Evolutionary conservation across 2,888 invertebrate species (phyloP).

Genomic region (Hemaris fuciformis): DNA sequence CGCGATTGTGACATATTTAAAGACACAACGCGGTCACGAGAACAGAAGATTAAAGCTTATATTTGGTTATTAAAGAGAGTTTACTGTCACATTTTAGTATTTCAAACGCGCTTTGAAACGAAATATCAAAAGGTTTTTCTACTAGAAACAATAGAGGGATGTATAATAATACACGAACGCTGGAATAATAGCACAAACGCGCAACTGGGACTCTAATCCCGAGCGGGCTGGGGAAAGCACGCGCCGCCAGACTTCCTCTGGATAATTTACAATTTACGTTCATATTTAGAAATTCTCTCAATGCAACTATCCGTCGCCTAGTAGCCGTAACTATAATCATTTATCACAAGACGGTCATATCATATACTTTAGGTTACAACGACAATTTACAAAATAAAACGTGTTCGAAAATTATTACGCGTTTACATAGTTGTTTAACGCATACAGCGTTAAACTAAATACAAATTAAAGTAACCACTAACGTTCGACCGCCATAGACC

Average conservation of each 20-base stretch:
- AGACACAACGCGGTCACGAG: not conserved
- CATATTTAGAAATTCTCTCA: constrained; percentile 49
- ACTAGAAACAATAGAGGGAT: constrained; percentile 56
- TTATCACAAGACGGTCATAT: not conserved
- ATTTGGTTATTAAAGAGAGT: constrained; percentile 30
- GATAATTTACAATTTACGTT: constrained; percentile 68
- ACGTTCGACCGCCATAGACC: constrained; percentile 30
- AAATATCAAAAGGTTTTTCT: constrained; percentile 51
- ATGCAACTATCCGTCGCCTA: constrained; percentile 18
- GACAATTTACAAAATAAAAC: not conserved
- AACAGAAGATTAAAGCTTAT: not conserved
- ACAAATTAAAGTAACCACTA: not conserved
- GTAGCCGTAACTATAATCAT: not conserved
- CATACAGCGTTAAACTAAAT: not conserved
- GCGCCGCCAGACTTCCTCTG: constrained; percentile 52
- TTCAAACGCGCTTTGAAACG: constrained; percentile 31
- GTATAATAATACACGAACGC: constrained; percentile 53
- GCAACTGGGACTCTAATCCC: constrained; percentile 67
- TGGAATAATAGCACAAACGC: constrained; percentile 62
- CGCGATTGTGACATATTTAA: constrained; percentile 13
- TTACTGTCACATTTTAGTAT: constrained; percentile 20
- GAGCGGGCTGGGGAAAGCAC: constrained; percentile 55
- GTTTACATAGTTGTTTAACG: not conserved
- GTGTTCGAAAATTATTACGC: not conserved
- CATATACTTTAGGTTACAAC: not conserved